Base-by-base conservation (phyloP, 2,888 invertebrate genomes). In the Nephrotoma flavescens region DNA sequence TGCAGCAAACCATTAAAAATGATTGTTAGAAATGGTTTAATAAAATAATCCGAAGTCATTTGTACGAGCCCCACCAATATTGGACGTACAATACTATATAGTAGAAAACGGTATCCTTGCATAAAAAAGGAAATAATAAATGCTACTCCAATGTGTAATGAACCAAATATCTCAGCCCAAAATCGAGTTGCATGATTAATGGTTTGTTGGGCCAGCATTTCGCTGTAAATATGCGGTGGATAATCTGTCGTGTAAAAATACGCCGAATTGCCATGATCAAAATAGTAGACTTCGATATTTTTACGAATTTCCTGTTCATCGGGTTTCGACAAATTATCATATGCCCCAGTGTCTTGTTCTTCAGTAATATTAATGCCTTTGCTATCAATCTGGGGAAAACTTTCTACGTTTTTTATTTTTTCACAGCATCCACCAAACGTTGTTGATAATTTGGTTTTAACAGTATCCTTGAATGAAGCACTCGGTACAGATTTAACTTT, bases 131-230 rank as follows among this genome's bases (percentile, higher is more conserved):
- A 92, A 0, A 94, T 93, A 5, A 94, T 89, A 89, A 95, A 94
- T 0, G 94, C 92, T 7, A 93, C 91, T 42, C 92, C 93, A 86
- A 95, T 93, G 89, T 95, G 94, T 41, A 94, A 89, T 1, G 93
- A 92, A 0, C 94, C 95, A 89, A 95, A 95, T 87, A 94, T 91
- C 89, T 95, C 94, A 0, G 95, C 94, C 94, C 95, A 95, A 89
- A 95, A 95, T 89, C 92, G 92, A 0, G 93, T 94, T 1, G 94
- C 93, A 87, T 93, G 93, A 86, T 91, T 90, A 87, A 94, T 94
- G 0, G 94, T 93, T 88, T 93, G 93, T 88, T 95, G 93, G 0
- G 94, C 93, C 41, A 94, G 89, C 44, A 92, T 90, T 87, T 94
- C 94, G 0, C 94, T 92, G 12, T 91, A 89, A 9, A 94, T 90